Evolutionary conservation across 2,888 invertebrate species (phyloP).

Genomic region (Cryptus viduatorius): DNA sequence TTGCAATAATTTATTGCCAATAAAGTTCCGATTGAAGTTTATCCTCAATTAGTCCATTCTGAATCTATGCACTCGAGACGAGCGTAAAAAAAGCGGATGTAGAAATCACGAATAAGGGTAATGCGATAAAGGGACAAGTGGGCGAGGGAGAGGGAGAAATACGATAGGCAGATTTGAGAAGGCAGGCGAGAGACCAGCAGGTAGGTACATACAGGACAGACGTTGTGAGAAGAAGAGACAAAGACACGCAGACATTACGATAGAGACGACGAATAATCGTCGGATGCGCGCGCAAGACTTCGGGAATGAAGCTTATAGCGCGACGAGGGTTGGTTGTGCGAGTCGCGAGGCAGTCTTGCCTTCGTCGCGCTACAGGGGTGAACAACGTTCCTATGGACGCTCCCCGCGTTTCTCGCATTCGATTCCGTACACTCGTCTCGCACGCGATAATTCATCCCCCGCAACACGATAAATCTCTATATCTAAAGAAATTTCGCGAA

Average conservation of each 20-base stretch:
- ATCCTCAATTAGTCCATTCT: no score
- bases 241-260: conserved; percentile 17
- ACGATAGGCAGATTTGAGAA: background rate
- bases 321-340: conserved; percentile 57
- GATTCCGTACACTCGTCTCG: conserved; percentile 5
- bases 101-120: background rate
- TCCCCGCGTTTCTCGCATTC: conserved; percentile 48
- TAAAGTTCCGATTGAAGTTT: no score
- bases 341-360: conserved; percentile 79
- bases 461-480: background rate
- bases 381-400: conserved; percentile 67
- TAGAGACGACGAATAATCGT: conserved; percentile 44
- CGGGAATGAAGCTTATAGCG: conserved; percentile 53
- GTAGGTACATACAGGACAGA: conserved; percentile 1
- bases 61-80: background rate
- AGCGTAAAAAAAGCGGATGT: background rate
- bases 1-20: no score
- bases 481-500: background rate
- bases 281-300: conserved; percentile 54
- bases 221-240: conserved; percentile 35
- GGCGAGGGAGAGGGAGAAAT: background rate
- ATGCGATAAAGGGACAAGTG: conserved; percentile 9
- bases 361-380: conserved; percentile 79
- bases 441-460: background rate
- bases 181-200: conserved; percentile 3